Conservation (phyloP, 2,113 vertebrate genomes). For the Astur gentilis region DNA sequence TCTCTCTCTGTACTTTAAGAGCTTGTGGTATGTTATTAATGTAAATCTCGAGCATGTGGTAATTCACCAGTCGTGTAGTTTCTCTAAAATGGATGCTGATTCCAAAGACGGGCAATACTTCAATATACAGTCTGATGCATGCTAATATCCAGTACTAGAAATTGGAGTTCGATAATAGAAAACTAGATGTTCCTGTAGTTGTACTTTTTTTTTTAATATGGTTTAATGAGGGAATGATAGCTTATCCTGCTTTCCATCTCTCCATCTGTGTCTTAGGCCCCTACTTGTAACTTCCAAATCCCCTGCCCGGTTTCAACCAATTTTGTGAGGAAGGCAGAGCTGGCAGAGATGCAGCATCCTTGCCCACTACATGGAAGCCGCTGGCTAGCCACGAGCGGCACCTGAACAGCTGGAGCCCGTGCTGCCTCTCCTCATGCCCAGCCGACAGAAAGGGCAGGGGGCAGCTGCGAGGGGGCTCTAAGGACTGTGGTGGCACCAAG, state of each 20-base stretch:
- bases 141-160: neutral
- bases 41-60: neutral
- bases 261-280: neutral
- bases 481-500: accelerated
- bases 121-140: neutral
- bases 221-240: neutral
- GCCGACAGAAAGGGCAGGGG: neutral
- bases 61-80: neutral
- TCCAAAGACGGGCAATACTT: neutral
- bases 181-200: neutral
- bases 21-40: neutral
- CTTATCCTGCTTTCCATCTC: neutral
- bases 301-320: neutral
- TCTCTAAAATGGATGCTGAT: neutral
- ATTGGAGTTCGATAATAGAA: neutral
- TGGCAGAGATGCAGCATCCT: neutral
- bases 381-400: neutral
- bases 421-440: neutral
- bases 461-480: neutral
- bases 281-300: neutral
- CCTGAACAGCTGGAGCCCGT: accelerated
- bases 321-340: neutral
- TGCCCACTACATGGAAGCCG: accelerated
- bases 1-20: neutral
- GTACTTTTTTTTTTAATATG: neutral